Base-by-base conservation (phyloP, 1,140 invertebrate genomes). In the Sminthurides bifidus region DNA sequence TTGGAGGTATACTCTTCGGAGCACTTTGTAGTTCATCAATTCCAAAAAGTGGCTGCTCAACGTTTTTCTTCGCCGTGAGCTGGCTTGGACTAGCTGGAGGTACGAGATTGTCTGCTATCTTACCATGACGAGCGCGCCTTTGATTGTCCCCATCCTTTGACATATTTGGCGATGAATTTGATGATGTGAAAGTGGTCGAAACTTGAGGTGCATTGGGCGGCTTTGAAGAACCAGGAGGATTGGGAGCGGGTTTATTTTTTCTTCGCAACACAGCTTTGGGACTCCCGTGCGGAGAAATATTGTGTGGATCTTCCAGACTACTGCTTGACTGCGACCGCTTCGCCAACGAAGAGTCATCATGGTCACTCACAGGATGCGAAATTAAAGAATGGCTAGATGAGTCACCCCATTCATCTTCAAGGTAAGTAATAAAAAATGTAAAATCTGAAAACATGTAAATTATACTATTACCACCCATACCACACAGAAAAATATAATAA, bases 241-340 rank as follows among this genome's bases (percentile, higher is more conserved):
- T 57, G 14, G 68, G 68, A 10, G 68, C 68, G 1, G 66, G 67
- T 49, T 68, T 69, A 29, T 65, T 66, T 64, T 66, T 68, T 29
- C 66, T 54, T 27, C 83, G 74, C 41, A 77, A 73, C 44, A 79
- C 64, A 5, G 82, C 82, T 65, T 83, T 84, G 23, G 83, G 82
- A 67, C 82, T 84, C 8, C 79, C 81, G 52, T 76, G 73, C 19
- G 81, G 79, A 12, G 80, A 78, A 61, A 79, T 81, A 35, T 33
- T 49, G 21, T 29, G 24, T 12, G 67, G 66, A 33, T 71, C 69
- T 23, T 70, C 67, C 56, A 82, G 70, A 59, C 80, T 82, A 58
- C 77, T 80, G 61, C 77, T 82, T 0, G 80, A 82, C 54, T 81
- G 76, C 23, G 80, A 78, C 58, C 81, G 77, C 31, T 80, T 79